Base-by-base conservation (phyloP, 2,797 vertebrate genomes). In the Myoxocephalus aenaeus region DNA sequence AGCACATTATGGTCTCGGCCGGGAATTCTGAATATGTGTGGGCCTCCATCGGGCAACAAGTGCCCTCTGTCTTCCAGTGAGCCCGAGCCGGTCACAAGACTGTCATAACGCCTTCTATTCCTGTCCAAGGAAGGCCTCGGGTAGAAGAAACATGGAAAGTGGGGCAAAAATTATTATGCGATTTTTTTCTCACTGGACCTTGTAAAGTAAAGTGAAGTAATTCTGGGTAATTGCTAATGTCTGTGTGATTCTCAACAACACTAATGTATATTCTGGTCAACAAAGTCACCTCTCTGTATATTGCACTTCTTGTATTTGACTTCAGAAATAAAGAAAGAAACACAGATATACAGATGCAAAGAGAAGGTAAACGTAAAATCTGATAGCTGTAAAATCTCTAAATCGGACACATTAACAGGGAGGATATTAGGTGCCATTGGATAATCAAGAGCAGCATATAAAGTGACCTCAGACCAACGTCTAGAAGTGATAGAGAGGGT, bases 21-120 rank as follows among this genome's bases (percentile, higher is more conserved):
- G 46, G 78, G 90, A 92, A 93, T 93, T 87, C 85, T 89, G 90
- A 90, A 85, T 85, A 93, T 92, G 90, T 81, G 80, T 80, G 73
- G 83, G 80, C 82, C 81, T 90, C 77, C 57, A 80, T 79, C 50
- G 20, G 70, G 71, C 86, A 92, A 94, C 92, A 94, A 94, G 84
- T 70, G 70, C 79, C 83, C 80, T 87, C 90, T 92, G 92, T 92
- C 73, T 92, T 75, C 86, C 73, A 87, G 25, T 74, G 73, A 88
- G 77, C 32, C 48, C 40, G 59, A 38, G 74, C 46, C 77, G 76
- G 81, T 86, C 90, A 89, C 85, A 82, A 90, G 88, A 92, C 81
- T 73, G 73, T 79, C 88, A 85, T 66, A 80, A 86, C 10, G 36
- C 65, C 63, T 84, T 82, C 77, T 81, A 64, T 86, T 90, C 70